These are phyloP conservation scores for Seladonia tumulorum DNA, from an alignment of 2,888 invertebrate species.

Conservation along the genomic window DNA sequence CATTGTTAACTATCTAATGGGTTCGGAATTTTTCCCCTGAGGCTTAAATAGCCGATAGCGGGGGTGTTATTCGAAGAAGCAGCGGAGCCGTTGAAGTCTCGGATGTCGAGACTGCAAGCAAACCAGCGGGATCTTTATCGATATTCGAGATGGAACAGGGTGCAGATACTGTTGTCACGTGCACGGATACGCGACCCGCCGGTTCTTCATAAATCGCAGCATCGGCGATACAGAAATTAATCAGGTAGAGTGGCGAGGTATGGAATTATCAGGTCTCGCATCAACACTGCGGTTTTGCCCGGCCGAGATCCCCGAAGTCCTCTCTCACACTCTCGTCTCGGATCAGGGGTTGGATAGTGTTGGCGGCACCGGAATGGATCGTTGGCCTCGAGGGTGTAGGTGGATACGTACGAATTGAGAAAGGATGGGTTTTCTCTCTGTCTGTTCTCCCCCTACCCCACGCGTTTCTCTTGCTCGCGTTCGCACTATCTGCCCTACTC, in stretches of 20 bases:
- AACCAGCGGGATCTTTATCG: background rate
- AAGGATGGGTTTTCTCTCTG: slow-evolving; percentile 64
- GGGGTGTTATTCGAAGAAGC: background rate
- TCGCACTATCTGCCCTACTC: slow-evolving; percentile 62
- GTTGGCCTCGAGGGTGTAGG: slow-evolving; percentile 73
- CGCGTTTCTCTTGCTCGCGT: slow-evolving; percentile 52
- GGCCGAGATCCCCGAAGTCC: slow-evolving; percentile 68
- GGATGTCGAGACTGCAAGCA: background rate
- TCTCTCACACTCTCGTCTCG: slow-evolving; percentile 39
- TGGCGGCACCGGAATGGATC: slow-evolving; percentile 73
- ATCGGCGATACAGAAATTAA: slow-evolving; percentile 73
- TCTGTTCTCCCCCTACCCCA: slow-evolving; percentile 25
- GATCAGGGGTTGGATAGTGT: slow-evolving; percentile 70
- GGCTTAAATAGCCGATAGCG: background rate
- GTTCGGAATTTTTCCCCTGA: too few species aligned
- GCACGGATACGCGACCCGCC: slow-evolving; percentile 11
- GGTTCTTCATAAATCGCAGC: slow-evolving; percentile 60
- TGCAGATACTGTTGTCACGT: background rate
- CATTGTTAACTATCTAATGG: too few species aligned
- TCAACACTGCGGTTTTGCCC: slow-evolving; percentile 71
- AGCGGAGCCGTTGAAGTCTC: background rate
- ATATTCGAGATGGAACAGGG: background rate
- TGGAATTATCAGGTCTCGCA: slow-evolving; percentile 75
- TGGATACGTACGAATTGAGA: slow-evolving; percentile 74
- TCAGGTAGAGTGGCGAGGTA: slow-evolving; percentile 70